Evolutionary conservation across 2,888 invertebrate species (phyloP).

Genomic region (Rhyacophila evoluta): DNA sequence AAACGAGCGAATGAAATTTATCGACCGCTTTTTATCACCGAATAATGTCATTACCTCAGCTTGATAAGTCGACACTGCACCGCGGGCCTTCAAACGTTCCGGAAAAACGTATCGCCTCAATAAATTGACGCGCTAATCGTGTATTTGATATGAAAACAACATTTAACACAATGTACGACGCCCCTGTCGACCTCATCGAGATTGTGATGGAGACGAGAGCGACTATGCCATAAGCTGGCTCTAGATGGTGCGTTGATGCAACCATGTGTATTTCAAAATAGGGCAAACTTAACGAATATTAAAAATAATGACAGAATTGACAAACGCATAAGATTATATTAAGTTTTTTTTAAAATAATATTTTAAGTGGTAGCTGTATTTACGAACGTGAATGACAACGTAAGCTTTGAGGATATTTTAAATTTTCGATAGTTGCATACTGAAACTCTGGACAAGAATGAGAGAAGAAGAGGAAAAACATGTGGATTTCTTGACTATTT

Average conservation of each 20-base stretch:
- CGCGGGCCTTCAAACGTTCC: constrained; percentile 1
- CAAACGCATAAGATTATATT: too few species aligned
- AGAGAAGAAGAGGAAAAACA: too few species aligned
- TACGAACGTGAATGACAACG: too few species aligned
- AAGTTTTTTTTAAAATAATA: too few species aligned
- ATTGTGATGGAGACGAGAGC: not conserved
- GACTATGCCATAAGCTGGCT: not conserved
- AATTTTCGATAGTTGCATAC: too few species aligned
- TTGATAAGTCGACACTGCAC: not conserved
- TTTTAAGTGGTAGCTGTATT: too few species aligned
- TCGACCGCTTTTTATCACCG: not conserved
- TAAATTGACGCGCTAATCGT: not conserved
- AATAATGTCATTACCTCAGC: constrained; percentile 12
- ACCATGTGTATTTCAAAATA: not conserved
- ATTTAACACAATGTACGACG: not conserved
- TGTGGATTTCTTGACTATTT: too few species aligned
- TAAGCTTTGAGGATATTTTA: too few species aligned
- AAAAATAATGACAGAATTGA: not conserved
- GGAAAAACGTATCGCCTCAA: not conserved
- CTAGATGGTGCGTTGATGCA: not conserved
- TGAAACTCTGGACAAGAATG: too few species aligned
- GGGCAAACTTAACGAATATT: not conserved
- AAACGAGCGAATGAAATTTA: too few species aligned
- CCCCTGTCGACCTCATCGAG: not conserved
- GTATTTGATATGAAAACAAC: not conserved